Evolutionary conservation across 2,888 invertebrate species (phyloP).

Genomic region (Lycocerus yunnanus): DNA sequence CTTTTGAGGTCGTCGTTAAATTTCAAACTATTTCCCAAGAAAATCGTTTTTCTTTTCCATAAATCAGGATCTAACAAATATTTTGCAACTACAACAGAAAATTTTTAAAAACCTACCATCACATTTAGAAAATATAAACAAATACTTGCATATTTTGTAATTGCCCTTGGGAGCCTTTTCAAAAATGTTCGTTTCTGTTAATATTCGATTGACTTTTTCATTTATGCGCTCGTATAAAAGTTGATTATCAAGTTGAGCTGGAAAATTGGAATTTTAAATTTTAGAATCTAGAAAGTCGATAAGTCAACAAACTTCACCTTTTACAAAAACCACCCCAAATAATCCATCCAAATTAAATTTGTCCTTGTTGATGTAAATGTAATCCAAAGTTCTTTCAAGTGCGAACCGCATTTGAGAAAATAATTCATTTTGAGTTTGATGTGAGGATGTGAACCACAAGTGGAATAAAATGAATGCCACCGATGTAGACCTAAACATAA

Average conservation of each 20-base stretch:
- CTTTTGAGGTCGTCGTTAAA: not conserved
- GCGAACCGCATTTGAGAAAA: not conserved
- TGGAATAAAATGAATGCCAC: not conserved
- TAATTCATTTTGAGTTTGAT: not conserved
- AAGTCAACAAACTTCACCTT: conserved; percentile 45
- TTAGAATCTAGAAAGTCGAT: not conserved
- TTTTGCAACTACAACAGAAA: not conserved
- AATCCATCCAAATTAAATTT: conserved; percentile 51
- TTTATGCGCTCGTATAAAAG: not conserved
- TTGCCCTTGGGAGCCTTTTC: not conserved
- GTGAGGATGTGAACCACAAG: not conserved
- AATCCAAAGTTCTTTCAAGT: conserved; percentile 44
- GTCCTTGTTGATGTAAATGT: conserved; percentile 44
- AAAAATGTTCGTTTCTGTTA: not conserved
- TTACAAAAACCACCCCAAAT: conserved; percentile 49
- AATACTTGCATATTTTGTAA: not conserved
- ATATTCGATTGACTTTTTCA: not conserved
- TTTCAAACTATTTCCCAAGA: not conserved
- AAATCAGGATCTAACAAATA: not conserved
- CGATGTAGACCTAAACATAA: conserved; percentile 18
- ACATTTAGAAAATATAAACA: not conserved
- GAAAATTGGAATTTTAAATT: not conserved
- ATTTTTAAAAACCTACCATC: not conserved
- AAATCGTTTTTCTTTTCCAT: not conserved
- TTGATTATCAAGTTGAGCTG: conserved; percentile 4